These are phyloP conservation scores for Argyrosomus japonicus DNA, from an alignment of 2,113 vertebrate species.

Conservation along the genomic window DNA sequence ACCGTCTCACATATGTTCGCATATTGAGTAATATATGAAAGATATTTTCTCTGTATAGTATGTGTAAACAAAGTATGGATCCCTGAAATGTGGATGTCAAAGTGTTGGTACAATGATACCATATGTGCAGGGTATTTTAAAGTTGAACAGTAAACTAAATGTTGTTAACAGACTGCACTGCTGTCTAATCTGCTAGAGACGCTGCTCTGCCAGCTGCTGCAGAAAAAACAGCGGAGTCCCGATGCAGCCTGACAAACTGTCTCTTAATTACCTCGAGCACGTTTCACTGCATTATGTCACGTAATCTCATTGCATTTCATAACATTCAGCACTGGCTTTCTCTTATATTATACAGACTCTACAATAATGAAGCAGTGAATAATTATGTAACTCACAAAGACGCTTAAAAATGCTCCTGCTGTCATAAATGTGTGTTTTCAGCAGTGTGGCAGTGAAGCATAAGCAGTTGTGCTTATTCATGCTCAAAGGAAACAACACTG, in stretches of 20 bases:
- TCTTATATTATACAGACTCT: neutral
- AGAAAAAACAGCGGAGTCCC: neutral
- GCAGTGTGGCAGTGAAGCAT: neutral
- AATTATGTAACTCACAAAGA: neutral
- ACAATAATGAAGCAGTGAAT: constrained; percentile 1
- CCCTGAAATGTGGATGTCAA: neutral
- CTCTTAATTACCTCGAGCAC: constrained; percentile 1
- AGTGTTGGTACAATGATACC: neutral
- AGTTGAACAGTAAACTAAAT: neutral
- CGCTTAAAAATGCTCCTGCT: neutral
- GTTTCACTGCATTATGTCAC: constrained; percentile 8
- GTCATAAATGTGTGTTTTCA: constrained; percentile 1
- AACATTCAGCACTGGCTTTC: neutral
- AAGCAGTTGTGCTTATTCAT: neutral
- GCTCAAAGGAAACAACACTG: neutral
- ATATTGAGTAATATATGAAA: neutral
- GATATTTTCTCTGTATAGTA: neutral
- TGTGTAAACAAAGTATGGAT: neutral
- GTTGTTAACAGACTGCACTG: constrained; percentile 1
- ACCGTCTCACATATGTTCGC: neutral
- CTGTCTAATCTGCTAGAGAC: neutral
- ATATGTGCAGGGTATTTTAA: neutral
- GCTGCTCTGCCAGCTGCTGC: constrained; percentile 12
- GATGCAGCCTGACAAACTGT: constrained; percentile 24
- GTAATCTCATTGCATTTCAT: neutral